Base-by-base conservation (phyloP, 2,888 invertebrate species). In the Cryptocephalus moraei region DNA sequence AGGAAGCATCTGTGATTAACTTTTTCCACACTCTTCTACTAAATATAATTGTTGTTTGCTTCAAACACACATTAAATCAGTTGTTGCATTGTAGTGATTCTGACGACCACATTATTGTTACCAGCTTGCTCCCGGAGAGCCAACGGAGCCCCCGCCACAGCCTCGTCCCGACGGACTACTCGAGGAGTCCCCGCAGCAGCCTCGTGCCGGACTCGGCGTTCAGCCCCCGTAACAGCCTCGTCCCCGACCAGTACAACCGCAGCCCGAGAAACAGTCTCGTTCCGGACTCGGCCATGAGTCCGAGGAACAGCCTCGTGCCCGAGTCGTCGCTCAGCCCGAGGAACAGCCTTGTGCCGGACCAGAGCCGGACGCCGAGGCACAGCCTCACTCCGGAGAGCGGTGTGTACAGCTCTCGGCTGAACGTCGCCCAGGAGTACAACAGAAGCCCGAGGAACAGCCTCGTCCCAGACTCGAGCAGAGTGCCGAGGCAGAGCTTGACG, bases 261-360 rank as follows among this genome's bases (percentile, higher is more conserved):
- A 78, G 78, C 55, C 75, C 78, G 4, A 68, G 80, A 39, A 74
- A 77, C 52, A 78, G 79, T 3, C 57, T 81, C 40, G 73, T 75
- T 1, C 77, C 78, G 1, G 79, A 78, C 49, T 75, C 76, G 1
- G 54, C 63, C 65, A 40, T 72, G 77, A 81, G 79, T 47, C 76
- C 81, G 0, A 73, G 82, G 44, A 79, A 80, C 58, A 81, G 81
- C 11, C 73, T 82, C 43, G 74, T 79, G 32, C 81, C 82, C 14
- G 82, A 43, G 10, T 56, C 58, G 39, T 75, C 76, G 45, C 71
- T 77, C 43, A 78, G 78, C 55, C 75, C 78, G 4, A 68, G 80
- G 40, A 74, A 77, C 52, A 78, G 79, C 3, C 57, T 81, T 39
- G 73, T 75, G 1, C 77, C 78, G 1, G 79, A 78, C 49, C 75